phyloP scores from a whole-genome alignment of 2,113 vertebrate species.

The Lucifuga dentata region DNA sequence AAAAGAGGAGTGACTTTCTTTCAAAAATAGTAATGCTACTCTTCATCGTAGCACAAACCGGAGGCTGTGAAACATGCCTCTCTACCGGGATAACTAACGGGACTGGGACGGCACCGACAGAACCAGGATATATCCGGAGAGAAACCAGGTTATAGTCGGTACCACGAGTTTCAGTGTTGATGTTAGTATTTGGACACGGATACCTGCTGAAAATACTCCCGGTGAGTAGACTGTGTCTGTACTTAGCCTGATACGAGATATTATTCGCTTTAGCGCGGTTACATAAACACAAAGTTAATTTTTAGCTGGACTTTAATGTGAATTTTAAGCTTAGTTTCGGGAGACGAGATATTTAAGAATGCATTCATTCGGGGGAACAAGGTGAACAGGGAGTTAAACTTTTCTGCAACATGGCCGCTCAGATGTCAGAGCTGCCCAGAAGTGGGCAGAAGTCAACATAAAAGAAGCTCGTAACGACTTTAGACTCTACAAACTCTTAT shows the following conservation, averaged over 20 bases:
- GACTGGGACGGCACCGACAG: constrained; percentile 3
- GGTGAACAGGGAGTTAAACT: constrained; percentile 77
- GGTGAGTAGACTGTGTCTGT: constrained; percentile 65
- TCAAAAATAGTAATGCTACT: constrained; percentile 54
- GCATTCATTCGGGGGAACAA: constrained; percentile 64
- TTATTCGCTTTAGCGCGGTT: no score
- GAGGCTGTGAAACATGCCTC: constrained; percentile 45
- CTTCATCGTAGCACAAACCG: constrained; percentile 29
- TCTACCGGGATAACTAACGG: constrained; percentile 60
- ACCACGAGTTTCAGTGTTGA: constrained; percentile 57
- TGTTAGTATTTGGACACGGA: constrained; percentile 60
- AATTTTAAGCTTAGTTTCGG: not conserved
- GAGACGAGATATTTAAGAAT: not conserved
- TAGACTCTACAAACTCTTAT: no score
- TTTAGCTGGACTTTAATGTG: not conserved
- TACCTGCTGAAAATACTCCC: constrained; percentile 73
- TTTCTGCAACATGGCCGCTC: constrained; percentile 82
- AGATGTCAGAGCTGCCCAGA: constrained; percentile 64
- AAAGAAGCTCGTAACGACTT: not conserved
- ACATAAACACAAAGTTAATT: accelerated
- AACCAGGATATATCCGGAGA: not conserved
- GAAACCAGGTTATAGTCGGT: constrained; percentile 22
- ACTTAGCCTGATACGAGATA: not conserved
- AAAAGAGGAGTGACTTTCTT: constrained; percentile 70
- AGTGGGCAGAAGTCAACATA: constrained; percentile 36